Conservation (phyloP, 2,888 invertebrate species). For the Acronicta alni region DNA sequence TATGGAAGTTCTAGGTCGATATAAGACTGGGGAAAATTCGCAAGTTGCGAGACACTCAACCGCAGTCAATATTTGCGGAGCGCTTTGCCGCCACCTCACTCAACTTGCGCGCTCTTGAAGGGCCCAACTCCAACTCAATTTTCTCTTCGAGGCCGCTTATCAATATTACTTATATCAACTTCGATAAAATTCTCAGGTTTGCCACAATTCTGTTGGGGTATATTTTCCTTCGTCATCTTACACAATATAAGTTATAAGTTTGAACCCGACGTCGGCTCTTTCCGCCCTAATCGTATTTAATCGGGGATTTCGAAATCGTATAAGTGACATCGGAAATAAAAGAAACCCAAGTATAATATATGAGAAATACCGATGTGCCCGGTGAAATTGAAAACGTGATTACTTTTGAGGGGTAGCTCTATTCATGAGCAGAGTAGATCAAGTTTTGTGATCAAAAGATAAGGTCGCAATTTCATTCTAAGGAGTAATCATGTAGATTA, state of each 20-base stretch:
- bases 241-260: conserved; percentile 41
- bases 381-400: conserved; percentile 39
- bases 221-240: conserved; percentile 39
- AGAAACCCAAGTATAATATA: conserved; percentile 25
- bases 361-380: conserved; percentile 6
- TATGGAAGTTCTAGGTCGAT: conserved; percentile 58
- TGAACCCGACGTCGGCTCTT: conserved; percentile 17
- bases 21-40: conserved; percentile 62
- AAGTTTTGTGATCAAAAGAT: conserved; percentile 18
- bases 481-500: conserved; percentile 9
- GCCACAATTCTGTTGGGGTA: conserved; percentile 46
- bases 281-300: conserved; percentile 32
- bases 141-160: conserved; percentile 69
- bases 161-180: conserved; percentile 72
- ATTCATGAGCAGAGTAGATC: conserved; percentile 27
- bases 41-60: conserved; percentile 66
- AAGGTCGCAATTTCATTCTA: conserved; percentile 15
- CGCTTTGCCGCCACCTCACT: conserved; percentile 69
- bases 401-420: conserved; percentile 32
- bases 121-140: conserved; percentile 72
- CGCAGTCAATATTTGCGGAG: conserved; percentile 74
- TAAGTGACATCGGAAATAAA: conserved; percentile 21
- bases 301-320: conserved; percentile 36
- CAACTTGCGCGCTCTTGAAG: conserved; percentile 59
- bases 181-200: conserved; percentile 55